Base-by-base conservation (phyloP, 2,888 invertebrate genomes). In the Leucozona laternaria region DNA sequence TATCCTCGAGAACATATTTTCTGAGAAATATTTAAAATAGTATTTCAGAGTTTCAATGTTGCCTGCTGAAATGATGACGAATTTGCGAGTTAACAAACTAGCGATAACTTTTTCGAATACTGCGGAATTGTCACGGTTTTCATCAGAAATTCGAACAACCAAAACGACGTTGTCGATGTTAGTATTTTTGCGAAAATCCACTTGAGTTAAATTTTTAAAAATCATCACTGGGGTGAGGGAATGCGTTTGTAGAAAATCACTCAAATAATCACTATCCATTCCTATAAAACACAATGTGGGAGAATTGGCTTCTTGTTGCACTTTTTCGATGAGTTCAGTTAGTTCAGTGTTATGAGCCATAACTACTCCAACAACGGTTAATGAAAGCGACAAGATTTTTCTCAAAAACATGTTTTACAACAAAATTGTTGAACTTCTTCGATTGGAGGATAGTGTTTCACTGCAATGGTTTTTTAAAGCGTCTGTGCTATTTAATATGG, bases 1-100 rank as follows among this genome's bases (percentile, higher is more conserved):
- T 20, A 83, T 79, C 22, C 70, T 64, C n/a, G 62, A 48, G 11
- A 83, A 79, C 15, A 70, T 75, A 2, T 70, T n/a, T 20, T 68
- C 43, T 1, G 5, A 11, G 8, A 83, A 83, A 25, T 31, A 79
- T 1, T n/a, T 7, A 28, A 73, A 79, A 25, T 28, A 45, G 20
- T 45, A 0, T 4, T 11, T 4, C 11, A 82, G 43, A 17, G 3
- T 31, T 0, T 45, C 13, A 7, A 11, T 2, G 43, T 10, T 55
- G 13, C 3, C 5, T 1, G 68, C 45, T 4, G 28, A 53, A 55
- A 78, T 73, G 5, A 83, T 53, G 43, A 78, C 66, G 28, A 72
- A 78, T n/a, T 57, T 75, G 11, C 79, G 66, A 22, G 43, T n/a
- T 34, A 11, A 5, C 11, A 80, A 34, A 15, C 11, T 34, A 13